A percentile compares a stretch with the other conserved stretches of the same genome.
Evolutionary conservation across 2,797 vertebrate genomes (phyloP).

Genomic region (Phrynocephalus vlangalii): DNA sequence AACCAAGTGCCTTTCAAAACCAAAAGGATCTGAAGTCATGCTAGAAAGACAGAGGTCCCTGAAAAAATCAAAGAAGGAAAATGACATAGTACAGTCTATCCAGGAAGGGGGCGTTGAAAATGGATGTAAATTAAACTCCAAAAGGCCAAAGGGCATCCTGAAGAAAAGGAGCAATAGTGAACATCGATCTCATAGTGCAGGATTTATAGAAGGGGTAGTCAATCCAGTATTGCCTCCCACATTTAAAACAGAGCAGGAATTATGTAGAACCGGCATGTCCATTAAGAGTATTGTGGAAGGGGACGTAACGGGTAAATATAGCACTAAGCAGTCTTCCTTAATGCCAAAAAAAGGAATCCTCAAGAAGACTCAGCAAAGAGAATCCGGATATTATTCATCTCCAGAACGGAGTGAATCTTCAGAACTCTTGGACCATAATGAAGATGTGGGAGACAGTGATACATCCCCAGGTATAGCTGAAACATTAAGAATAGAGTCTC

Average conservation of each 20-base stretch:
- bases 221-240: slow-evolving; percentile 73
- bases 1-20: slow-evolving; percentile 81
- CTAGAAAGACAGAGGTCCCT: slow-evolving; percentile 89
- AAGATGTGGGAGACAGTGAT: slow-evolving; percentile 74
- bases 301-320: slow-evolving; percentile 82
- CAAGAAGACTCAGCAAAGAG: slow-evolving; percentile 98
- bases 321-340: slow-evolving; percentile 81
- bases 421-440: slow-evolving; percentile 84
- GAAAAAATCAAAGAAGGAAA: slow-evolving; percentile 96
- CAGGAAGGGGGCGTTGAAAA: slow-evolving; percentile 80
- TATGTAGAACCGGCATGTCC: slow-evolving; percentile 73
- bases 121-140: slow-evolving; percentile 86
- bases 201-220: slow-evolving; percentile 84
- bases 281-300: slow-evolving; percentile 81
- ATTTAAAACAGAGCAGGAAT: slow-evolving; percentile 82
- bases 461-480: slow-evolving; percentile 79
- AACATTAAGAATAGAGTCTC: slow-evolving; percentile 72
- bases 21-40: slow-evolving; percentile 76
- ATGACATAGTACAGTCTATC: slow-evolving; percentile 83
- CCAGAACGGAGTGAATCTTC: slow-evolving; percentile 97
- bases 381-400: slow-evolving; percentile 98
- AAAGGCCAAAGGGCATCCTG: slow-evolving; percentile 95
- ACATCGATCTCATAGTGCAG: slow-evolving; percentile 86
- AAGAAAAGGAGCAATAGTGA: slow-evolving; percentile 93
- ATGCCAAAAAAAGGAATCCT: slow-evolving; percentile 98